Base-by-base conservation (phyloP, 1,140 invertebrate species). In the Ips nitidus region DNA sequence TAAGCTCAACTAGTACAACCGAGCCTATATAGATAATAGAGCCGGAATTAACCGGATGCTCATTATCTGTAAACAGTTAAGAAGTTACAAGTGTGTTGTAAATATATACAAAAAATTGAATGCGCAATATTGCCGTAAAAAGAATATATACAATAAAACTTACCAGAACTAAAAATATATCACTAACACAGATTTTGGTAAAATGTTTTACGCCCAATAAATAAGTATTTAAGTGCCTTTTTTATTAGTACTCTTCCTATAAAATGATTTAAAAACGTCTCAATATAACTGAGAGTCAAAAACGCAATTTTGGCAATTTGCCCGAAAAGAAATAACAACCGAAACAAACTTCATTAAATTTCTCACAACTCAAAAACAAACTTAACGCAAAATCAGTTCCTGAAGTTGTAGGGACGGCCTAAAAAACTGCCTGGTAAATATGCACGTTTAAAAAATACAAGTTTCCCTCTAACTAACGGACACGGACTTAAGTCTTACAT, bases 181-280 rank as follows among this genome's bases (percentile, higher is more conserved):
- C 37, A 36, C 37, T 55, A 55, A 55, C 52, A 55, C 52, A 55
- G 52, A 55, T 55, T 55, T 55, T 55, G 52, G 52, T 55, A 55
- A 55, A 55, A 55, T 22, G 37, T 1, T n/a, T 55, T 22, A 50
- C 7, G 6, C 6, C 36, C 37, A 55, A 55, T 55, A 55, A 55
- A 55, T 55, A 55, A 55, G 52, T 55, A 55, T 47, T 4, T 22
- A 50, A 50, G 22, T 22, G 45, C 45, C 22, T 50, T 6, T 22
- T 50, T 22, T 22, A 22, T 22, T 22, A 22, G 22, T 22, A 22
- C 22, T 22, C 1, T 6, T 50, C 45, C 7, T 50, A 50, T 50
- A 50, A 50, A 50, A 0, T 22, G 22, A 22, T 22, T 22, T 50
- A 50, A 6, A 8, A 50, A 50, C 22, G 45, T 22, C 6, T 6